phyloP scores from a whole-genome alignment of 2,113 vertebrate species.

The Herpetotheres cachinnans region DNA sequence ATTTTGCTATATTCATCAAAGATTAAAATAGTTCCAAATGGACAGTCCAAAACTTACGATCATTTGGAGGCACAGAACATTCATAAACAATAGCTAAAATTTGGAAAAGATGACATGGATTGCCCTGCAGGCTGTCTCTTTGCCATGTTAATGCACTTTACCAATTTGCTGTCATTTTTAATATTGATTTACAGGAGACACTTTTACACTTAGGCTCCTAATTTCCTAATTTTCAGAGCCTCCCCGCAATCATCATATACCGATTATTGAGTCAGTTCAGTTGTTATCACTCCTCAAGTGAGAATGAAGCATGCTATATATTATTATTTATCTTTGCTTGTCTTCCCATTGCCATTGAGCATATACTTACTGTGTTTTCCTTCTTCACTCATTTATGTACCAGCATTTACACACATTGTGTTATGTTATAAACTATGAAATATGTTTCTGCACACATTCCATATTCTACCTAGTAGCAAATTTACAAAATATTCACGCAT shows the following conservation, averaged over 20 bases:
- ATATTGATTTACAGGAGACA: background rate
- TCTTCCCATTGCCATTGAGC: background rate
- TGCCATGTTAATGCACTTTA: background rate
- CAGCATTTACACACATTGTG: background rate
- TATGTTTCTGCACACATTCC: background rate
- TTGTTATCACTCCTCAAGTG: background rate
- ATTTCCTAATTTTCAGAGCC: background rate
- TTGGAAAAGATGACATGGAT: background rate
- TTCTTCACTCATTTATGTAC: background rate
- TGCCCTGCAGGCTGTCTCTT: background rate
- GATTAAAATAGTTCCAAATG: background rate
- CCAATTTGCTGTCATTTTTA: background rate
- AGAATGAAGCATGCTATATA: background rate
- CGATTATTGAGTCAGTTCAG: background rate
- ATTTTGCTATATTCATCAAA: background rate
- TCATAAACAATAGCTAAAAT: background rate
- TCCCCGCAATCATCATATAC: background rate
- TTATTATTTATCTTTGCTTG: background rate
- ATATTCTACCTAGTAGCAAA: background rate
- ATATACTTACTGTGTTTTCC: background rate
- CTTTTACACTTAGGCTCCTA: background rate
- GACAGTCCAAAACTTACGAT: background rate
- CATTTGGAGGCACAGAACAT: background rate
- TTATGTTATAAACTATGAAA: background rate
- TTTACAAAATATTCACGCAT: background rate